Conservation (phyloP, 2,888 invertebrate genomes). For the Pachydiplax longipennis region DNA sequence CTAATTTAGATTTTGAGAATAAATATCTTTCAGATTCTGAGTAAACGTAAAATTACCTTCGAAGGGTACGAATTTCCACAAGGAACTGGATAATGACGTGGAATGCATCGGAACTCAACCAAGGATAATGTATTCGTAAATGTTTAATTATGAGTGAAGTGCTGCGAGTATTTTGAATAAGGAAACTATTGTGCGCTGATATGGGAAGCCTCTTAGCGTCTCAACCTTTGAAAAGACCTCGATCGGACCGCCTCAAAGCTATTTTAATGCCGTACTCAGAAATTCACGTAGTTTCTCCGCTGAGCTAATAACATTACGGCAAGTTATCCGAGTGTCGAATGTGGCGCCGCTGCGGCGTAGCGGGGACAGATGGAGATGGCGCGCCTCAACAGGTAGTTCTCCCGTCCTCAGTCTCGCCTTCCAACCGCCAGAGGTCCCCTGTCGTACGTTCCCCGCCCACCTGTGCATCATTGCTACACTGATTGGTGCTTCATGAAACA, state of each 20-base stretch:
- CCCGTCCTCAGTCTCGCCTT: background rate
- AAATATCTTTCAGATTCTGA: too few species aligned
- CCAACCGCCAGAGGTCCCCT: background rate
- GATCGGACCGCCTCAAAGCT: background rate
- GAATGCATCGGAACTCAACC: too few species aligned
- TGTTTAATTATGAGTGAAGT: too few species aligned
- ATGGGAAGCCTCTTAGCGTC: too few species aligned
- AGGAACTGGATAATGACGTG: too few species aligned
- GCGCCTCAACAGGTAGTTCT: background rate
- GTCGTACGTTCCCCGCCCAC: background rate
- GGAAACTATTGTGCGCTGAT: too few species aligned
- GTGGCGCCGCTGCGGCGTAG: background rate
- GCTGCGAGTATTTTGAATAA: too few species aligned
- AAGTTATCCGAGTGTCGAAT: background rate
- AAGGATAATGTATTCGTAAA: too few species aligned
- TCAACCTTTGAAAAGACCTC: too few species aligned
- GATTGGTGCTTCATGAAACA: background rate
- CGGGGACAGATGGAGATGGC: background rate
- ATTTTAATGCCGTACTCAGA: background rate
- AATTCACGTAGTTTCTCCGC: background rate
- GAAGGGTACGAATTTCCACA: too few species aligned
- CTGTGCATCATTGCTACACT: background rate
- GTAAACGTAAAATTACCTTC: too few species aligned
- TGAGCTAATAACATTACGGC: background rate
- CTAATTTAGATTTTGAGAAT: too few species aligned